phyloP scores from a whole-genome alignment of 1,140 invertebrate species.

The Drosophila seguyi region DNA sequence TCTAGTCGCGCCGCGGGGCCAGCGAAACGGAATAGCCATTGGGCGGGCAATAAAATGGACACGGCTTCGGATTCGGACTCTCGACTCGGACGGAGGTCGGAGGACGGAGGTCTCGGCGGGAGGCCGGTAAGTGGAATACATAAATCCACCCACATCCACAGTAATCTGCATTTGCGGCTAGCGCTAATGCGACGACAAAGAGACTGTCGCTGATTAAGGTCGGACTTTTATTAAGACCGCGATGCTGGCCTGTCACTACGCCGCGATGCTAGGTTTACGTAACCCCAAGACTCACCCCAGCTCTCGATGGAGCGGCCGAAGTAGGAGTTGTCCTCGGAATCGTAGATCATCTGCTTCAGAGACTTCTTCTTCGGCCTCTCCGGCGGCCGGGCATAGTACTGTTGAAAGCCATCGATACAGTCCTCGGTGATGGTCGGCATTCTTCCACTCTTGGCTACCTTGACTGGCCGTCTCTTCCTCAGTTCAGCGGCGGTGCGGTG shows the following conservation, averaged over 20 bases:
- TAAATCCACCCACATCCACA: slow-evolving; percentile 34
- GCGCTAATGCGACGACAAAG: slow-evolving; percentile 50
- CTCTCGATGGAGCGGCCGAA: slow-evolving; percentile 89
- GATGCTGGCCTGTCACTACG: not conserved
- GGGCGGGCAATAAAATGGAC: slow-evolving; percentile 54
- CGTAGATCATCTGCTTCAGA: slow-evolving; percentile 89
- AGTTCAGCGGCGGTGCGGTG: slow-evolving; percentile 35
- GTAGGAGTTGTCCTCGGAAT: slow-evolving; percentile 88
- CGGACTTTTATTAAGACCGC: slow-evolving; percentile 35
- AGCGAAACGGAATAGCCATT: slow-evolving; percentile 27
- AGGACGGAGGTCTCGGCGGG: slow-evolving; percentile 18
- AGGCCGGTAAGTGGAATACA: slow-evolving; percentile 34
- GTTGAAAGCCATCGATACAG: slow-evolving; percentile 87
- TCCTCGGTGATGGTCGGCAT: slow-evolving; percentile 85
- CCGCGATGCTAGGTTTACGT: slow-evolving; percentile 40
- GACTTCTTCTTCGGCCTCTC: slow-evolving; percentile 87
- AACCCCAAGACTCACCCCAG: slow-evolving; percentile 88
- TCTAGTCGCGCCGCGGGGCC: slow-evolving; percentile 16
- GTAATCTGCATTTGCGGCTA: slow-evolving; percentile 33
- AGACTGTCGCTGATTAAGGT: slow-evolving; percentile 49
- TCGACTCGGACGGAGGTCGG: not conserved
- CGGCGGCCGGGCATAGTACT: slow-evolving; percentile 88
- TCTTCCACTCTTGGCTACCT: slow-evolving; percentile 29
- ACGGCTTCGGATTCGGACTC: slow-evolving; percentile 7
- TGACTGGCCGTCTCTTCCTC: slow-evolving; percentile 24